Percentiles rank a stretch among this genome's conserved stretches.
Evolutionary conservation across 2,888 invertebrate species (phyloP).

Genomic region (Alentia gelatinosa): DNA sequence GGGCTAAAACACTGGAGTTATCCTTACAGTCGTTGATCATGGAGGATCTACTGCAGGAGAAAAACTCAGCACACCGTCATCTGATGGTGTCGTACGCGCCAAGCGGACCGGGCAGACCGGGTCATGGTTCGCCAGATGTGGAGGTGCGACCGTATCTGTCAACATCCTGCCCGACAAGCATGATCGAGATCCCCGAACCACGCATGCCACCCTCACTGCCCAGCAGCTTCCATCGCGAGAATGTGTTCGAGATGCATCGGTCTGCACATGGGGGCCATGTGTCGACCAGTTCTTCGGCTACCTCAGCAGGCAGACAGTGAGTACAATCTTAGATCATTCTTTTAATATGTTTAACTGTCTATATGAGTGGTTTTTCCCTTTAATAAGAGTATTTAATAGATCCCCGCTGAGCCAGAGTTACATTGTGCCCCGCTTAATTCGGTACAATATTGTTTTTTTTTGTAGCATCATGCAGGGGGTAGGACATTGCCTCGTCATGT

Average conservation of each 20-base stretch:
- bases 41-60: conserved; percentile 92
- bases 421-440: too few relatives aligned
- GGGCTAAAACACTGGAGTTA: conserved; percentile 87
- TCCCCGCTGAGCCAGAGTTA: too few relatives aligned
- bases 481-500: too few relatives aligned
- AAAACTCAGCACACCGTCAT: conserved; percentile 89
- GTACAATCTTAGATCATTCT: too few relatives aligned
- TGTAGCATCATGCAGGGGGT: too few relatives aligned
- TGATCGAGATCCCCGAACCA: conserved; percentile 73
- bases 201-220: conserved; percentile 83
- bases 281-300: background rate
- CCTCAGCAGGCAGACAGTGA: background rate
- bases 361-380: too few relatives aligned
- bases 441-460: too few relatives aligned
- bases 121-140: conserved; percentile 3
- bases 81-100: conserved; percentile 84
- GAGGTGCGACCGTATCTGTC: conserved; percentile 84
- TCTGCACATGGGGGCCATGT: background rate
- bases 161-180: conserved; percentile 87
- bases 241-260: conserved; percentile 57
- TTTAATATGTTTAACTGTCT: too few relatives aligned
- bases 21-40: conserved; percentile 92
- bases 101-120: background rate
- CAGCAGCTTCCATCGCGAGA: conserved; percentile 71
- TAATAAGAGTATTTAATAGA: too few relatives aligned